These are phyloP conservation scores for Magallana angulata DNA, from an alignment of 1,140 invertebrate genomes.

Conservation along the genomic window DNA sequence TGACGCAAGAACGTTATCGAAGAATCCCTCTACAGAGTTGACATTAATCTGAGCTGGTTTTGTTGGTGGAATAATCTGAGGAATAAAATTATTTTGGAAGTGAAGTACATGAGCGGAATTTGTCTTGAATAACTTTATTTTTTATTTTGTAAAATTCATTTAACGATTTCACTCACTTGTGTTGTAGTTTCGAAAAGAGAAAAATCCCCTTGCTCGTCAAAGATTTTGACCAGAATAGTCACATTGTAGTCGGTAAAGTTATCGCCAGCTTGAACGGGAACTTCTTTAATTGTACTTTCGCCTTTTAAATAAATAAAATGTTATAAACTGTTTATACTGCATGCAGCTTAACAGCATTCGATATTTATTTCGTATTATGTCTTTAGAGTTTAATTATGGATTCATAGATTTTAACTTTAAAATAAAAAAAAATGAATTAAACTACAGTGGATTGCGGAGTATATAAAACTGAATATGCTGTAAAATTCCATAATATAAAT, in stretches of 20 bases:
- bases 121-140: too few species aligned
- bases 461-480: too few species aligned
- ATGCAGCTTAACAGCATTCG: too few species aligned
- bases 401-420: too few species aligned
- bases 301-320: neutral
- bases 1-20: neutral
- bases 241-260: conserved; percentile 17
- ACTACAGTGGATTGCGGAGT: too few species aligned
- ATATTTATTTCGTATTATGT: too few species aligned
- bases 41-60: neutral
- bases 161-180: neutral
- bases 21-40: neutral
- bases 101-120: neutral
- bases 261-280: conserved; percentile 15
- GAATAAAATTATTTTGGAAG: neutral
- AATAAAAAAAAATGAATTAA: too few species aligned
- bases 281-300: neutral
- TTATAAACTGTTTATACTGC: too few species aligned
- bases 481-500: too few species aligned
- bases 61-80: neutral
- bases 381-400: too few species aligned
- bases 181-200: neutral
- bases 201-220: conserved; percentile 6
- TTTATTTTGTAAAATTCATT: too few species aligned
- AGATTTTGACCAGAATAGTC: neutral